A percentile compares a stretch with the other conserved stretches of the same genome.
phyloP scores from a whole-genome alignment of 2,888 invertebrate species.

The Dendrolimus pini region DNA sequence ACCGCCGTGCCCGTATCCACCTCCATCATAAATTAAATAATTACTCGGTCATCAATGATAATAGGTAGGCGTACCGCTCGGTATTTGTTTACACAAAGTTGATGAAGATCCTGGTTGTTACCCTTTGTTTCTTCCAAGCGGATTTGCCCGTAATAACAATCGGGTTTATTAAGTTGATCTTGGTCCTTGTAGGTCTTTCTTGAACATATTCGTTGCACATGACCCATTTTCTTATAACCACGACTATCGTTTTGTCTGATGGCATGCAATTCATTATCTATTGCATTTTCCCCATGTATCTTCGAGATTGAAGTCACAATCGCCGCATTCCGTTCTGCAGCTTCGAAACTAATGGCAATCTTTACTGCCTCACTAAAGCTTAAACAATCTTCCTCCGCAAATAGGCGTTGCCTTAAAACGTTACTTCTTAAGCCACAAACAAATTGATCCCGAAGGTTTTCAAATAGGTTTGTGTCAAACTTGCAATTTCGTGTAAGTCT shows the following conservation, averaged over 20 bases:
- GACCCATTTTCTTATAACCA: slow-evolving; percentile 8
- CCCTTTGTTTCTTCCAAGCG: background rate
- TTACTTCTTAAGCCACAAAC: slow-evolving; percentile 11
- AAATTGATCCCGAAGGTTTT: slow-evolving; percentile 8
- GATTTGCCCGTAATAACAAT: background rate
- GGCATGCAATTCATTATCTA: slow-evolving; percentile 3
- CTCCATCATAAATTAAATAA: slow-evolving; percentile 20
- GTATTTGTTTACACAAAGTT: slow-evolving; percentile 10
- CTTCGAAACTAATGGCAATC: too few relatives aligned
- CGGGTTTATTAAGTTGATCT: background rate
- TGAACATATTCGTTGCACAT: slow-evolving; percentile 10
- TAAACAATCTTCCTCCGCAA: slow-evolving; percentile 3
- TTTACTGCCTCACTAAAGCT: slow-evolving; percentile 5
- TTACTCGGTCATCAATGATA: slow-evolving; percentile 5
- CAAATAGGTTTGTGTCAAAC: slow-evolving; percentile 1
- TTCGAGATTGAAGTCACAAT: slow-evolving; percentile 7
- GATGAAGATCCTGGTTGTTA: slow-evolving; percentile 6
- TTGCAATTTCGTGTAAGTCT: slow-evolving; percentile 6
- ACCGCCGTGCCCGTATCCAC: slow-evolving; percentile 17
- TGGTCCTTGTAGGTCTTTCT: background rate
- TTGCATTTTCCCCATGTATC: slow-evolving; percentile 2
- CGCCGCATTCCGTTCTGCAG: slow-evolving; percentile 9
- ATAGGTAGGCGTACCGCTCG: slow-evolving; percentile 12
- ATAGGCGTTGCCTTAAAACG: background rate
- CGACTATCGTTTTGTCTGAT: slow-evolving; percentile 9